Percentiles rank a stretch among this genome's conserved stretches.
These are phyloP conservation scores for Trichonephila clavata DNA, from an alignment of 1,140 invertebrate genomes.

Conservation along the genomic window DNA sequence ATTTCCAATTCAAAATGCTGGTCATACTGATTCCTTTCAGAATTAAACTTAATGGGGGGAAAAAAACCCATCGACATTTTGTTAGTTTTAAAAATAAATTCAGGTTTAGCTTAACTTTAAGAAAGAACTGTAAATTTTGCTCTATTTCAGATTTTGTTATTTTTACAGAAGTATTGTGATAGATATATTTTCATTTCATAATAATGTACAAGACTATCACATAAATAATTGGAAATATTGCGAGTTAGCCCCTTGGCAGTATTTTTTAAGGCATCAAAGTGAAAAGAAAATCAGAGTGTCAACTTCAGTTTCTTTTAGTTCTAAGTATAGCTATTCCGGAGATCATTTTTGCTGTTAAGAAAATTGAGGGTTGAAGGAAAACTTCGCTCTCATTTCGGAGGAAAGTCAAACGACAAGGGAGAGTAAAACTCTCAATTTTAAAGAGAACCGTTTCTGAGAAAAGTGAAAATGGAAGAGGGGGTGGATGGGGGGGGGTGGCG, in stretches of 20 bases:
- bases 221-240: constrained; percentile 17
- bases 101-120: too few species aligned
- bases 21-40: too few species aligned
- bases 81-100: too few species aligned
- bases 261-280: not conserved
- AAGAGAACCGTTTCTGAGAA: constrained; percentile 33
- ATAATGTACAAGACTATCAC: not conserved
- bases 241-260: not conserved
- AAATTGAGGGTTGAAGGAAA: constrained; percentile 13
- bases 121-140: too few species aligned
- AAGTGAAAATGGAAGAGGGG: constrained; percentile 6
- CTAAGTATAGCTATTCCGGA: not conserved
- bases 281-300: not conserved
- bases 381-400: not conserved
- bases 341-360: constrained; percentile 15
- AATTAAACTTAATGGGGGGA: too few species aligned
- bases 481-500: not conserved
- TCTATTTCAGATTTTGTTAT: too few species aligned
- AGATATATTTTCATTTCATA: not conserved
- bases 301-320: not conserved
- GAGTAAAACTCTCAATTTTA: constrained; percentile 49
- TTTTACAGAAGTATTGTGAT: too few species aligned
- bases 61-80: too few species aligned
- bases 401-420: not conserved
- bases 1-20: too few species aligned